Base-by-base conservation (phyloP, 1,140 invertebrate genomes). In the Watersipora subatra region DNA sequence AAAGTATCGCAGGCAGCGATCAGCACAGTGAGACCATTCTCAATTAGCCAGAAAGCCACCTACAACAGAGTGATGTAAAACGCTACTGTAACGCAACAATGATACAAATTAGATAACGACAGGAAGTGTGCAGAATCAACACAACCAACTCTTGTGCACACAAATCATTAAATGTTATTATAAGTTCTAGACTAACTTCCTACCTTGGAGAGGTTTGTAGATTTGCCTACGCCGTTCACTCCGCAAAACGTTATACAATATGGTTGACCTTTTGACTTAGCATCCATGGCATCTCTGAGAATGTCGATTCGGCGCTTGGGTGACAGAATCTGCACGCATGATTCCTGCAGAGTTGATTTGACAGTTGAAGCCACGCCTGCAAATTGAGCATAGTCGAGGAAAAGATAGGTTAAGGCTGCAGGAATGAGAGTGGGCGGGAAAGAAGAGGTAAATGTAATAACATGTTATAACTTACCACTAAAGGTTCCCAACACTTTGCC, bases 1-100 rank as follows among this genome's bases (percentile, higher is more conserved):
- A 99, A 99, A 56, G 97, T 99, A 82, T 99, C 97, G 79, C 97
- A 99, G 34, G 97, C 97, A 19, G 96, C 96, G 67, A 99, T 97
- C 70, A 99, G 78, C 19, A 99, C 96, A 56, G 89, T 86, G 72
- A 97, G 87, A 72, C 92, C 89, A 79, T 99, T 99, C 82, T 99
- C 95, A 70, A 98, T 93, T 61, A 99, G 82, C 97, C 97, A 99
- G 78, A 99, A 99, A 75, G 93, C 93, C 64, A 99, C 97, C 86
- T 86, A 73, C 64, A 66, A 64, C 69, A 57, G 26, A 64, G 61
- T 66, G 65, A n/a, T n/a, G n/a, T n/a, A 57, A 15, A 55, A 34
- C 12, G 1, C n/a, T 17, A 7, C 12, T 3, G 22, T n/a, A 58
- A 63, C 20, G 63, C 7, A 19, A 56, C n/a, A 29, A 27, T 55